Percentiles rank a stretch among this genome's conserved stretches.
These are phyloP conservation scores for Malacosoma neustria DNA, from an alignment of 2,888 invertebrate species.

Conservation along the genomic window DNA sequence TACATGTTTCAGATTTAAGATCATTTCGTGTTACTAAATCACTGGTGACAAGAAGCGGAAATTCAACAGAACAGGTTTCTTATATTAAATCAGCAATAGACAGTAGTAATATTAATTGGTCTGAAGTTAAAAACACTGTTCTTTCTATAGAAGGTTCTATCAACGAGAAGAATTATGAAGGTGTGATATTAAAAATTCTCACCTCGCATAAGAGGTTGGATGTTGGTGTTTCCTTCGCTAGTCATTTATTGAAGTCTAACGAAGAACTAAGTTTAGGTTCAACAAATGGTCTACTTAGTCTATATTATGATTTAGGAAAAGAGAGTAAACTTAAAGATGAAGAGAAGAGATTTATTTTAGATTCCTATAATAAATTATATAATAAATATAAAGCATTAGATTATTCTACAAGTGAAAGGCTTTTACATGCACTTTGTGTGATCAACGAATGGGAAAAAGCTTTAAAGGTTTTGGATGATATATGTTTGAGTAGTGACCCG, in stretches of 20 bases:
- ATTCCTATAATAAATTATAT: constrained; percentile 59
- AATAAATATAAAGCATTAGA: constrained; percentile 76
- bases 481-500: constrained; percentile 63
- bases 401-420: constrained; percentile 70
- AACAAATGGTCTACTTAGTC: constrained; percentile 70
- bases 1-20: not conserved
- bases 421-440: constrained; percentile 77
- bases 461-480: constrained; percentile 74
- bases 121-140: constrained; percentile 46
- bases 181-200: constrained; percentile 73
- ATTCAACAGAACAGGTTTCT: constrained; percentile 32
- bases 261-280: constrained; percentile 72
- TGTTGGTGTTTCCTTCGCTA: constrained; percentile 73
- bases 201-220: constrained; percentile 46
- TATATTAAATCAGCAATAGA: constrained; percentile 33
- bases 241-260: constrained; percentile 63
- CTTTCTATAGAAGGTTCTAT: constrained; percentile 43
- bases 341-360: constrained; percentile 72
- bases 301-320: constrained; percentile 58
- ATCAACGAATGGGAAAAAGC: constrained; percentile 79
- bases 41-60: constrained; percentile 1
- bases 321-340: constrained; percentile 36
- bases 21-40: not conserved
- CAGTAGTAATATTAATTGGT: constrained; percentile 42
- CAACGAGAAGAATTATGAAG: constrained; percentile 74